Conservation (phyloP, 2,797 vertebrate genomes). For the Eleutherodactylus coqui region DNA sequence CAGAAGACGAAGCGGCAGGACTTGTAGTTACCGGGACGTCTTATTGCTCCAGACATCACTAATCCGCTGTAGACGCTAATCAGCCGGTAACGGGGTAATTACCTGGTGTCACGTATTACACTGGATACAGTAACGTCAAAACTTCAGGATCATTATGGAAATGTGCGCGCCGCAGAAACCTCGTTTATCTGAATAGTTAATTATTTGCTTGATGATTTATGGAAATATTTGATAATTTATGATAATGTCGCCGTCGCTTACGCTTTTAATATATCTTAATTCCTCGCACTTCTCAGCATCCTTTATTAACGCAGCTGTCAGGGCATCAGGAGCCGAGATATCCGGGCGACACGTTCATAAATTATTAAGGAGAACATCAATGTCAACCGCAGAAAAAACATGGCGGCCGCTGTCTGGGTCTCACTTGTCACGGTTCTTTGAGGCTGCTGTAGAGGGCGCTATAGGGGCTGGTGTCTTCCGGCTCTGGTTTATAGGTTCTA, state of each 20-base stretch:
- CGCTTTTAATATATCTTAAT: conserved; percentile 57
- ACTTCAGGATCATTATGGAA: conserved; percentile 31
- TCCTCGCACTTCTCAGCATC: conserved; percentile 39
- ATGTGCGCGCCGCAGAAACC: neutral
- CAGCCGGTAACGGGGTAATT: neutral
- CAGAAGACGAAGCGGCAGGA: neutral
- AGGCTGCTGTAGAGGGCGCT: neutral
- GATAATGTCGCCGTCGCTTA: conserved; percentile 26
- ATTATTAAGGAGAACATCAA: conserved; percentile 13
- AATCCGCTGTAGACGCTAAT: neutral
- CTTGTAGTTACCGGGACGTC: neutral
- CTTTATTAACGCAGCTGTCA: conserved; percentile 54
- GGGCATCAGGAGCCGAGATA: neutral
- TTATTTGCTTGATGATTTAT: conserved; percentile 56
- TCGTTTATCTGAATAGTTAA: conserved; percentile 28
- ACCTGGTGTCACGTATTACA: conserved; percentile 20
- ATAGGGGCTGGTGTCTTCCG: neutral
- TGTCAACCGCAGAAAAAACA: neutral
- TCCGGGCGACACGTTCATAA: conserved; percentile 17
- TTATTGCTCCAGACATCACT: neutral
- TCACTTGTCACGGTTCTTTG: neutral
- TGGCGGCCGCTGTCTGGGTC: neutral
- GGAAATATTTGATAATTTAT: conserved; percentile 61
- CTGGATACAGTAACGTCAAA: neutral
- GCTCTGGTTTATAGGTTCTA: neutral